Evolutionary conservation across 2,113 vertebrate genomes (phyloP).

Genomic region (Beaufortia kweichowensis): DNA sequence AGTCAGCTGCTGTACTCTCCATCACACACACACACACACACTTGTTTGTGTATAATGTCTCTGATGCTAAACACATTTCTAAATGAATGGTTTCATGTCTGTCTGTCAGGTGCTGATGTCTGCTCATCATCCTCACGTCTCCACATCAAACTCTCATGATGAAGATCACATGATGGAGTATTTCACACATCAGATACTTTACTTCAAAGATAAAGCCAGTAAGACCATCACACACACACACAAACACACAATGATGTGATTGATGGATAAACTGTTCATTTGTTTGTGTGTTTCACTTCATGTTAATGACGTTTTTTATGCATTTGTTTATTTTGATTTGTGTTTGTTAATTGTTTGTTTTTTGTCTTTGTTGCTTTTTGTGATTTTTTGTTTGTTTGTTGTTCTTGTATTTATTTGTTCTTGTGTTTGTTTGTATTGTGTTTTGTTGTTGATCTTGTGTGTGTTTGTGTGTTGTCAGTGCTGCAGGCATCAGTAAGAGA

Average conservation of each 20-base stretch:
- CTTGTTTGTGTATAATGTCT: too few species aligned
- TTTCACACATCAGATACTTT: slow-evolving; percentile 85
- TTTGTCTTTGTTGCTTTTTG: too few species aligned
- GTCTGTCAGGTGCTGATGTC: slow-evolving; percentile 50
- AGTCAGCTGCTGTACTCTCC: neutral
- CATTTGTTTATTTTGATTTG: neutral
- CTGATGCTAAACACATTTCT: neutral
- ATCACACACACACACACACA: neutral
- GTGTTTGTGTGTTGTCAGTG: slow-evolving; percentile 66
- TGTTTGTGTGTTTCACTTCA: neutral
- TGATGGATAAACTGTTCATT: neutral
- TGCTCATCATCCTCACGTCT: slow-evolving; percentile 65
- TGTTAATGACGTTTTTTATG: too few species aligned
- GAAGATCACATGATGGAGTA: slow-evolving; percentile 88
- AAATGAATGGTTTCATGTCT: slow-evolving; percentile 40
- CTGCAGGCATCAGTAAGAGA: slow-evolving; percentile 89
- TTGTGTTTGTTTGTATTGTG: neutral
- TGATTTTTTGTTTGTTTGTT: neutral
- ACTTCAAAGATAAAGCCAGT: slow-evolving; percentile 91
- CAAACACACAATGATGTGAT: neutral
- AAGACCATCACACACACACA: slow-evolving; percentile 60
- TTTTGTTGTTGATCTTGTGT: neutral
- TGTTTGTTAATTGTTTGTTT: too few species aligned
- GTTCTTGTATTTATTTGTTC: neutral
- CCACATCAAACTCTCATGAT: slow-evolving; percentile 85